Conservation (phyloP, 2,113 vertebrate genomes). For the Alexandromys fortis region DNA sequence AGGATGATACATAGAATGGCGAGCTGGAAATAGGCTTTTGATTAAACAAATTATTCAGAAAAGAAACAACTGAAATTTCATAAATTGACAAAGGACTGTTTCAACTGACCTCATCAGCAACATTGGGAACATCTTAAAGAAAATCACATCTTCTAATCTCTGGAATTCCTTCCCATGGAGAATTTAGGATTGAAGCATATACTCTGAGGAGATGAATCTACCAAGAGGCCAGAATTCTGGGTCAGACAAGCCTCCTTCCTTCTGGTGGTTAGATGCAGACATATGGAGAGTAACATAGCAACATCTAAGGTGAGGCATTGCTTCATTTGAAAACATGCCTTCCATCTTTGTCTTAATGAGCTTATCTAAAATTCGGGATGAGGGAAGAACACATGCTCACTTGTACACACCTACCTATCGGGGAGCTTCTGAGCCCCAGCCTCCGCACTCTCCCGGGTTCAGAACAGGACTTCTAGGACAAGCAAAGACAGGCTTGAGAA, state of each 20-base stretch:
- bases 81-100: background rate
- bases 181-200: background rate
- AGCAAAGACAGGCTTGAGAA: too few relatives aligned
- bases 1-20: background rate
- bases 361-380: background rate
- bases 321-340: background rate
- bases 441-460: too few relatives aligned
- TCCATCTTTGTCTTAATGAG: background rate
- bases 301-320: background rate
- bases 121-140: background rate
- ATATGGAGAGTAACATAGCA: background rate
- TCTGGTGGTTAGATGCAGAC: background rate
- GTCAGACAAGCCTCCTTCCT: background rate
- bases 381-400: background rate
- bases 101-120: background rate
- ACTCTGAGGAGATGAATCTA: slow-evolving; percentile 33
- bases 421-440: too few relatives aligned
- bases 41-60: background rate
- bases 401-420: background rate
- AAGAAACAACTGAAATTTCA: slow-evolving; percentile 2
- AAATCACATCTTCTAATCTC: background rate
- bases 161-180: background rate
- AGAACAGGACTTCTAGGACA: too few relatives aligned
- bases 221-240: background rate
- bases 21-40: background rate